Conservation (phyloP, 2,797 vertebrate genomes). For the Falco columbarius region DNA sequence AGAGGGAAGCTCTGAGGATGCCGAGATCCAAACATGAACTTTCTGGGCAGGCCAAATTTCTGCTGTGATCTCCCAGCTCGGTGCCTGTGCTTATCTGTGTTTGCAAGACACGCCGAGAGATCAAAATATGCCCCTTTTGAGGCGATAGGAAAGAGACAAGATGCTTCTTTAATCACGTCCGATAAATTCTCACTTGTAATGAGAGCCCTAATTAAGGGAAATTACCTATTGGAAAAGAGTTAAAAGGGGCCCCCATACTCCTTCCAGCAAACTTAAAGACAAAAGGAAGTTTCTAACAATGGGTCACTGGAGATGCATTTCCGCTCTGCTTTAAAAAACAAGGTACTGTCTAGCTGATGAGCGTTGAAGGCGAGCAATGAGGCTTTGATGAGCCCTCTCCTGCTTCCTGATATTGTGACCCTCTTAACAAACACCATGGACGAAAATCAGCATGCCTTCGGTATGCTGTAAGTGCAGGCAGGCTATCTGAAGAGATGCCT, state of each 20-base stretch:
- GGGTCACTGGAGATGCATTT: slow-evolving; percentile 99
- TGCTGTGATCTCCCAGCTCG: slow-evolving; percentile 29
- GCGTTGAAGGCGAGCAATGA: slow-evolving; percentile 79
- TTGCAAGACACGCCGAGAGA: slow-evolving; percentile 66
- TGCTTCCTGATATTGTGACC: slow-evolving; percentile 99
- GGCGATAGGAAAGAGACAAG: slow-evolving; percentile 74
- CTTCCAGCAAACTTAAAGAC: slow-evolving; percentile 88
- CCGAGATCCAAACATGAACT: slow-evolving; percentile 57
- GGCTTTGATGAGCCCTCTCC: slow-evolving; percentile 98
- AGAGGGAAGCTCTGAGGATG: slow-evolving; percentile 54
- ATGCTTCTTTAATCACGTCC: slow-evolving; percentile 79
- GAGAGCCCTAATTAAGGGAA: slow-evolving; percentile 81
- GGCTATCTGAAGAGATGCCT: slow-evolving; percentile 84
- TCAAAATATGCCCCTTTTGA: slow-evolving; percentile 69
- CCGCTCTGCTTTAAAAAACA: slow-evolving; percentile 89
- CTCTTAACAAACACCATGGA: slow-evolving; percentile 89
- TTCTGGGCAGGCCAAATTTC: slow-evolving; percentile 48
- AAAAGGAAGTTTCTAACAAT: slow-evolving; percentile 98
- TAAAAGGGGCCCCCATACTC: slow-evolving; percentile 76
- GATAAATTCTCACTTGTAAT: slow-evolving; percentile 77
- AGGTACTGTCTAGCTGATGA: slow-evolving; percentile 88
- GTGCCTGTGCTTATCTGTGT: slow-evolving; percentile 55
- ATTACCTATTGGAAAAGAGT: slow-evolving; percentile 84
- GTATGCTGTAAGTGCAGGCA: slow-evolving; percentile 77
- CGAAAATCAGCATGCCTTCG: slow-evolving; percentile 83